These are phyloP conservation scores for Pachyuromys duprasi DNA, from an alignment of 2,797 vertebrate species.

Conservation along the genomic window DNA sequence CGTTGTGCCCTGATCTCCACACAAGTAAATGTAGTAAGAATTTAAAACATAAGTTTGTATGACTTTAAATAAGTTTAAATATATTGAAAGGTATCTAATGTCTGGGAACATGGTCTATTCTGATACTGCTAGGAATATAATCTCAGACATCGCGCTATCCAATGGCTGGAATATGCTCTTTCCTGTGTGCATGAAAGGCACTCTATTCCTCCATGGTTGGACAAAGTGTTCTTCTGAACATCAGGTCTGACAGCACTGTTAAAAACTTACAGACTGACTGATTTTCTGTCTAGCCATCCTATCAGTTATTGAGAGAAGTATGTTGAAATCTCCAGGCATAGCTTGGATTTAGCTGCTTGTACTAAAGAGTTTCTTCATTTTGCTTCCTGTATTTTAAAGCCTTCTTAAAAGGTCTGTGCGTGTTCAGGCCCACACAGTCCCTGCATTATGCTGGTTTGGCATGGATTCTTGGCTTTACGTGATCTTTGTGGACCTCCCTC, in stretches of 20 bases:
- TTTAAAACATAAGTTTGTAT: not conserved
- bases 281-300: constrained; percentile 8
- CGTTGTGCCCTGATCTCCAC: not conserved
- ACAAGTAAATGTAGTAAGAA: not conserved
- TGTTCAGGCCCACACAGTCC: not conserved
- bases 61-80: not conserved
- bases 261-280: constrained; percentile 8
- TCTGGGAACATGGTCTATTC: not conserved
- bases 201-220: not conserved
- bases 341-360: not conserved
- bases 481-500: not conserved
- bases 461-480: not conserved
- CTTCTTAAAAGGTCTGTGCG: constrained; percentile 21
- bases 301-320: not conserved
- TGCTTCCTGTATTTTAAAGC: constrained; percentile 12
- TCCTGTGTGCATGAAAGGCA: not conserved
- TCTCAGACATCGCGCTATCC: not conserved
- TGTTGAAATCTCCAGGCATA: constrained; percentile 1
- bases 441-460: not conserved
- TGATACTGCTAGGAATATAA: not conserved
- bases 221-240: not conserved
- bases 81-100: not conserved
- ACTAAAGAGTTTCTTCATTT: constrained; percentile 10
- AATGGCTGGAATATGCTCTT: not conserved
- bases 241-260: not conserved